A percentile compares a stretch with the other conserved stretches of the same genome.
Evolutionary conservation across 2,888 invertebrate species (phyloP).

Genomic region (Crioceris asparagi): DNA sequence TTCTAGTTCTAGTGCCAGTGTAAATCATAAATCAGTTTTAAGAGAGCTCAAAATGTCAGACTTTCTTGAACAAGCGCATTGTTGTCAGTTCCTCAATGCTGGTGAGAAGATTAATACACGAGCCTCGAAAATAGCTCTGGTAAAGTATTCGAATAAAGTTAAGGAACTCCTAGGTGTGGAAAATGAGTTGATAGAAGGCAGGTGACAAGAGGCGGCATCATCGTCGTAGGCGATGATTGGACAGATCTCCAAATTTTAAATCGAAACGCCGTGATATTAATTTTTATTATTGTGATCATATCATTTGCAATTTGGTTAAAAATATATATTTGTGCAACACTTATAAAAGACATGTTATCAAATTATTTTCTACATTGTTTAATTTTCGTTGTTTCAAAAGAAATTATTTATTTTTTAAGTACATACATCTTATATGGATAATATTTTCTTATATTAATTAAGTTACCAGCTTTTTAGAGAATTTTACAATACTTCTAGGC

Average conservation of each 20-base stretch:
- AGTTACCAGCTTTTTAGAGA: slow-evolving; percentile 28
- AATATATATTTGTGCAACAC: no score
- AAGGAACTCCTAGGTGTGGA: slow-evolving; percentile 73
- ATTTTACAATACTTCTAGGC: slow-evolving; percentile 24
- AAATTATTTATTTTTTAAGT: no score
- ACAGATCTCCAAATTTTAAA: no score
- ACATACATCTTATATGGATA: slow-evolving; percentile 15
- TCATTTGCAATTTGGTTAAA: slow-evolving; percentile 20
- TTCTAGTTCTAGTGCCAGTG: slow-evolving; percentile 29
- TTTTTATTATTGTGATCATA: slow-evolving; percentile 20
- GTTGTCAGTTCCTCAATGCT: slow-evolving; percentile 65
- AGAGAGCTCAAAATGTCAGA: slow-evolving; percentile 69
- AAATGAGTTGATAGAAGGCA: slow-evolving; percentile 52
- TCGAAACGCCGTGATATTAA: slow-evolving; percentile 16
- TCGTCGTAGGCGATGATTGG: background rate
- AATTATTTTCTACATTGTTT: slow-evolving; percentile 14
- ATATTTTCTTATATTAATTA: slow-evolving; percentile 20
- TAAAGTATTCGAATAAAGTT: slow-evolving; percentile 76
- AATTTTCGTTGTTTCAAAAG: no score
- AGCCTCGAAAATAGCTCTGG: slow-evolving; percentile 69
- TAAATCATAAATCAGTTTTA: slow-evolving; percentile 35
- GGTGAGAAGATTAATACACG: slow-evolving; percentile 72
- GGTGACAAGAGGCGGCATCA: slow-evolving; percentile 37
- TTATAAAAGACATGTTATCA: slow-evolving; percentile 4
- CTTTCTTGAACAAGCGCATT: slow-evolving; percentile 69